phyloP scores from a whole-genome alignment of 2,797 vertebrate species.

The Sandelia bainsii region DNA sequence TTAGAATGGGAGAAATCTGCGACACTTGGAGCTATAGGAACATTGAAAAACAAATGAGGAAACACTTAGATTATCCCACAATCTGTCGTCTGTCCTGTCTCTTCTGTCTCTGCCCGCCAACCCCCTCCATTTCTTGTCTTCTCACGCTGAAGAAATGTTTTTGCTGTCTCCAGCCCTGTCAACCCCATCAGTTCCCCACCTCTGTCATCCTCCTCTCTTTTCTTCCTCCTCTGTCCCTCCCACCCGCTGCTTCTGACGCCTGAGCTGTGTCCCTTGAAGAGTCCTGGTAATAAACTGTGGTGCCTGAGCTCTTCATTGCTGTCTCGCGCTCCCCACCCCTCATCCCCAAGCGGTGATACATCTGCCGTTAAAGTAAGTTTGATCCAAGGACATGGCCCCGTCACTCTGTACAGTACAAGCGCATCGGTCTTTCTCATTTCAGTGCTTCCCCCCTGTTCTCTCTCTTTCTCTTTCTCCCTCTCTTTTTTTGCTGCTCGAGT shows the following conservation, averaged over 20 bases:
- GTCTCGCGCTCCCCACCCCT: constrained; percentile 78
- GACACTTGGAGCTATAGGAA: constrained; percentile 64
- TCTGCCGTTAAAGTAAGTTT: constrained; percentile 62
- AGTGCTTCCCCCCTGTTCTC: constrained; percentile 52
- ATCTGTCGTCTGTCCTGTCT: constrained; percentile 45
- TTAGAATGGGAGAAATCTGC: constrained; percentile 48
- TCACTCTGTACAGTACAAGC: constrained; percentile 66
- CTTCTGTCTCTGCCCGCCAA: constrained; percentile 35
- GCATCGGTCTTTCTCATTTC: constrained; percentile 54
- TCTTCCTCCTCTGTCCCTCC: constrained; percentile 64
- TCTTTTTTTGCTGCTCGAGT: constrained; percentile 69
- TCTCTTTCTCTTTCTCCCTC: constrained; percentile 57
- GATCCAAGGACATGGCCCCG: constrained; percentile 64
- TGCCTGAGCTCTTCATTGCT: constrained; percentile 80
- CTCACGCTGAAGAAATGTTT: constrained; percentile 55
- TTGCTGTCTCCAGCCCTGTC: constrained; percentile 70
- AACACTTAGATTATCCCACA: constrained; percentile 55
- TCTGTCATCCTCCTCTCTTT: constrained; percentile 71
- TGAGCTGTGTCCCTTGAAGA: constrained; percentile 79
- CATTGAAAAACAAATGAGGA: constrained; percentile 59
- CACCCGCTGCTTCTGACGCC: constrained; percentile 79
- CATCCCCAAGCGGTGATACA: constrained; percentile 67
- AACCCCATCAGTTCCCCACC: constrained; percentile 69
- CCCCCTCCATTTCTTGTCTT: constrained; percentile 47
- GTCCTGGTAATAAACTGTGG: constrained; percentile 82